phyloP scores from a whole-genome alignment of 2,797 vertebrate genomes.

The Lepilemur septentrionalis region DNA sequence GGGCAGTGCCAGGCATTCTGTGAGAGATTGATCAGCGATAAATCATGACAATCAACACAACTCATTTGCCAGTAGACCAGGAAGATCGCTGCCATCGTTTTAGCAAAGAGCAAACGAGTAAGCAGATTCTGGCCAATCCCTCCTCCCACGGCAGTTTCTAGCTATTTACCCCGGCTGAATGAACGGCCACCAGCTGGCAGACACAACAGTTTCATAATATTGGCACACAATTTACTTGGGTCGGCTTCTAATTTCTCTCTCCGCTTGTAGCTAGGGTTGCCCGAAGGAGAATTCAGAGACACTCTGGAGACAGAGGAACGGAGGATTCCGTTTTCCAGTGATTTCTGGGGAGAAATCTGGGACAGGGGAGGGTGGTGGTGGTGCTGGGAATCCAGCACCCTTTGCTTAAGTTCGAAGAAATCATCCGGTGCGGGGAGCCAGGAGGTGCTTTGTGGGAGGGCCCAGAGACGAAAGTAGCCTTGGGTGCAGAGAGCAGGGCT shows the following conservation, averaged over 20 bases:
- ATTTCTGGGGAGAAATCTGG: background rate
- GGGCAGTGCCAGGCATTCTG: background rate
- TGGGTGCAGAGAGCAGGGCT: background rate
- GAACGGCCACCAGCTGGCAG: conserved; percentile 3
- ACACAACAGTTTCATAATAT: background rate
- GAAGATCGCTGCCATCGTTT: background rate
- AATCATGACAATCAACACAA: background rate
- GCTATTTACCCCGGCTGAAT: background rate
- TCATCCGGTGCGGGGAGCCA: background rate
- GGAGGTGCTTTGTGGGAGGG: background rate
- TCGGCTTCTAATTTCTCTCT: background rate
- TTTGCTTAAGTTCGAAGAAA: background rate
- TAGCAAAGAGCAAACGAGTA: background rate
- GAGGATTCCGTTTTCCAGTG: background rate
- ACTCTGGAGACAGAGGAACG: background rate
- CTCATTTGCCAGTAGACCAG: background rate
- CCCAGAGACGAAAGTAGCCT: background rate
- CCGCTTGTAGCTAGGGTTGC: background rate
- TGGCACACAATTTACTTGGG: conserved; percentile 29
- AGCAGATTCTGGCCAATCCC: background rate
- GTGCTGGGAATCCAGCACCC: background rate
- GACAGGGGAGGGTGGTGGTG: background rate
- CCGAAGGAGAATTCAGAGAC: background rate
- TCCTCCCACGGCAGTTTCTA: background rate
- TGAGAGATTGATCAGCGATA: background rate